Conservation (phyloP, 2,113 vertebrate species). For the Istiophorus platypterus region DNA sequence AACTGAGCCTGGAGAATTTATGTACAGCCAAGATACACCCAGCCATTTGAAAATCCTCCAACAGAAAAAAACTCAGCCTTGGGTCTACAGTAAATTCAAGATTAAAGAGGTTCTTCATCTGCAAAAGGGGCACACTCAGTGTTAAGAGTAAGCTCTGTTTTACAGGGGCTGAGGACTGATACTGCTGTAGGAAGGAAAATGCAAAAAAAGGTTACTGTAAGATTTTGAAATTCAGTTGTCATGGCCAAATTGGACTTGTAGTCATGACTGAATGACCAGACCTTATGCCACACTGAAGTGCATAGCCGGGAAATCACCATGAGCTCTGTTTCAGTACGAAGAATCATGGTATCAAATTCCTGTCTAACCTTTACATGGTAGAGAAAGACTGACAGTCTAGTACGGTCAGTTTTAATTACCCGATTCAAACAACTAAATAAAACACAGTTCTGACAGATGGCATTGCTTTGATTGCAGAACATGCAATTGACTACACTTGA, state of each 20-base stretch:
- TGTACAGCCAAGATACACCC: conserved; percentile 56
- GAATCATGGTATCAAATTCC: neutral
- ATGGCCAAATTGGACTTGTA: neutral
- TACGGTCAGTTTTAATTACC: conserved; percentile 16
- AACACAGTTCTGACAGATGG: conserved; percentile 11
- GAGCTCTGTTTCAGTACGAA: neutral
- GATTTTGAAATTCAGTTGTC: neutral
- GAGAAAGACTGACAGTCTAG: too few species aligned
- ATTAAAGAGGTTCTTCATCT: conserved; percentile 35
- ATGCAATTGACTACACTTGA: neutral
- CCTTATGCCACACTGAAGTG: neutral
- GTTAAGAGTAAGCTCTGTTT: neutral
- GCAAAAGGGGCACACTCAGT: neutral
- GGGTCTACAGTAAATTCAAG: conserved; percentile 33
- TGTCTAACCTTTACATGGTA: too few species aligned
- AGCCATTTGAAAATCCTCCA: conserved; percentile 45
- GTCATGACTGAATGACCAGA: neutral
- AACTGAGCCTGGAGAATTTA: conserved; percentile 61
- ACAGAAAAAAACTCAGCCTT: conserved; percentile 20
- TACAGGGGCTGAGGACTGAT: neutral
- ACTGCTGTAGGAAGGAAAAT: neutral
- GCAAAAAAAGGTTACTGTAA: neutral
- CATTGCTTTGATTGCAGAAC: conserved; percentile 8
- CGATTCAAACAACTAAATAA: conserved; percentile 1
- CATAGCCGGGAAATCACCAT: neutral